These are phyloP conservation scores for Blera fallax DNA, from an alignment of 2,888 invertebrate species.

Conservation along the genomic window DNA sequence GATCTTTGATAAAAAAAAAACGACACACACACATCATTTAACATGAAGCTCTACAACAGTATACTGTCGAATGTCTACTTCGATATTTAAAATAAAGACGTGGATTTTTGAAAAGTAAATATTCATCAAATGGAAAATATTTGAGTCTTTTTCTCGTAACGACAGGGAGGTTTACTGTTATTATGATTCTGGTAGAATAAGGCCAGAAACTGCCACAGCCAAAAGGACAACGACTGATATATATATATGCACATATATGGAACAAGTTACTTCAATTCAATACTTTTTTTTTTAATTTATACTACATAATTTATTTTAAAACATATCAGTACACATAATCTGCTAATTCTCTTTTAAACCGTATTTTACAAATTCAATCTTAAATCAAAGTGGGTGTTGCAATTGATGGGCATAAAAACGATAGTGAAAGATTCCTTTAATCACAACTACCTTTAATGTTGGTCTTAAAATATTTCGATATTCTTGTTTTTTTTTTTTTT, in stretches of 20 bases:
- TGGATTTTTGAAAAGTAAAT: not conserved
- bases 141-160: not conserved
- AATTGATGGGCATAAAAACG: slow-evolving; percentile 20
- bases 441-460: too few species aligned
- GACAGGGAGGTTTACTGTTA: not conserved
- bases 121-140: not conserved
- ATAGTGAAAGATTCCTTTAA: too few species aligned
- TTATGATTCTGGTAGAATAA: not conserved
- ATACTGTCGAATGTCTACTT: not conserved
- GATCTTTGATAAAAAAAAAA: not conserved
- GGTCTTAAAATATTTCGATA: too few species aligned
- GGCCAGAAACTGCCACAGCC: too few species aligned
- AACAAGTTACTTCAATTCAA: too few species aligned
- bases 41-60: slow-evolving; percentile 1
- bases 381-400: slow-evolving; percentile 14
- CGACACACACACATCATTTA: slow-evolving; percentile 8
- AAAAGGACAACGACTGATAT: too few species aligned
- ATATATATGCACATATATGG: not conserved
- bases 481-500: too few species aligned
- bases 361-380: not conserved
- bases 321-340: not conserved
- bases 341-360: not conserved
- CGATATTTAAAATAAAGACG: not conserved
- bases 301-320: not conserved
- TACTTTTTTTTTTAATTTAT: not conserved